Conservation (phyloP, 2,888 invertebrate species). For the Hypomecis punctinalis region DNA sequence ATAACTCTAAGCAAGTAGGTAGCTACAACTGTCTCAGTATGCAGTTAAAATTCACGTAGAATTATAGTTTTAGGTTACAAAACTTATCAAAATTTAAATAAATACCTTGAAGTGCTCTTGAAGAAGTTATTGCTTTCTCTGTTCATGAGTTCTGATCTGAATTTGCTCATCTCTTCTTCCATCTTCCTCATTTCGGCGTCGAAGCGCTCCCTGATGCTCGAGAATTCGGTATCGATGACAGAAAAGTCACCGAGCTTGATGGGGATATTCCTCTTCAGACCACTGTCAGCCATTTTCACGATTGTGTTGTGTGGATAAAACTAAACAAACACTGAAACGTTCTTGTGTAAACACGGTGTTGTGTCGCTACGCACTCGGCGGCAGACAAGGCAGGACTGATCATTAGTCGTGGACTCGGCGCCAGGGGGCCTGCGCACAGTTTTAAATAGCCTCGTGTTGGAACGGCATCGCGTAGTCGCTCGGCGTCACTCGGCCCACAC, state of each 20-base stretch:
- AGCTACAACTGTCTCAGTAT: neutral
- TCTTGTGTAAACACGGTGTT: slow-evolving; percentile 80
- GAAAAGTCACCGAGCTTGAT: slow-evolving; percentile 97
- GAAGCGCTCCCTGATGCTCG: slow-evolving; percentile 97
- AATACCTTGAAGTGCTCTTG: slow-evolving; percentile 94
- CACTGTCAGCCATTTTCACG: slow-evolving; percentile 91
- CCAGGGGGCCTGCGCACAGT: slow-evolving; percentile 84
- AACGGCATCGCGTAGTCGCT: slow-evolving; percentile 68
- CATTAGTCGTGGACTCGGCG: slow-evolving; percentile 83
- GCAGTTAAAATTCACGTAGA: neutral
- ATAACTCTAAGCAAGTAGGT: neutral
- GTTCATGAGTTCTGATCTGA: slow-evolving; percentile 96
- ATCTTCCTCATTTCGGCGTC: slow-evolving; percentile 99
- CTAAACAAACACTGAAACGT: slow-evolving; percentile 82
- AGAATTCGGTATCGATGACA: slow-evolving; percentile 98
- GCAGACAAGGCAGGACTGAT: slow-evolving; percentile 82
- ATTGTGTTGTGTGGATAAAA: slow-evolving; percentile 65
- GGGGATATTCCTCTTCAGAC: slow-evolving; percentile 95
- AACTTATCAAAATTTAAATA: slow-evolving; percentile 53
- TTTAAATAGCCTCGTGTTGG: slow-evolving; percentile 84
- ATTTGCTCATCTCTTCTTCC: slow-evolving; percentile 99
- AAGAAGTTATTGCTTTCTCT: slow-evolving; percentile 96
- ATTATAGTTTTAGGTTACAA: slow-evolving; percentile 1
- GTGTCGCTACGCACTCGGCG: slow-evolving; percentile 73
- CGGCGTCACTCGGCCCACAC: slow-evolving; percentile 82